Conservation (phyloP, 2,888 invertebrate species). For the Nipponacmea schrenckii region DNA sequence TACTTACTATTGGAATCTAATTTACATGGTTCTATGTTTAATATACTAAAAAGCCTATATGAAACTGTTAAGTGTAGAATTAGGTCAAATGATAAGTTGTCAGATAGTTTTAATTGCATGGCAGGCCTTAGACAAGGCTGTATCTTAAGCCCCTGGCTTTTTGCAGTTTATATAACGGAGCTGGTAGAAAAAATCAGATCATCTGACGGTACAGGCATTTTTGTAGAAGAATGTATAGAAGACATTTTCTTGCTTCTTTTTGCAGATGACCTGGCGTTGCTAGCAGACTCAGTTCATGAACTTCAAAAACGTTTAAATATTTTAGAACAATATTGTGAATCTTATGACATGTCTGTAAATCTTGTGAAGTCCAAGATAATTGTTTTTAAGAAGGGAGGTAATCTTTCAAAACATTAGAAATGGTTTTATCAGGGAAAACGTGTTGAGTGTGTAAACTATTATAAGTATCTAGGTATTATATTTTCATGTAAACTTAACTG, state of each 20-base stretch:
- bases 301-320: background rate
- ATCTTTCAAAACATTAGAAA: background rate
- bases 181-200: background rate
- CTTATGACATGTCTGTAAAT: constrained; percentile 1
- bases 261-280: background rate
- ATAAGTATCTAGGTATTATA: constrained; percentile 1
- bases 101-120: background rate
- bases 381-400: constrained; percentile 1
- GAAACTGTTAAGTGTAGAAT: background rate
- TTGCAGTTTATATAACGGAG: constrained; percentile 1
- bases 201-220: background rate
- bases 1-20: background rate
- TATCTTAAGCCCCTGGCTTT: background rate
- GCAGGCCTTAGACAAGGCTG: constrained; percentile 1
- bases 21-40: background rate
- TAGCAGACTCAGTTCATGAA: background rate
- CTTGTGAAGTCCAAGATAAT: background rate
- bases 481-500: no score
- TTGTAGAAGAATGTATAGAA: background rate
- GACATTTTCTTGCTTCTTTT: background rate
- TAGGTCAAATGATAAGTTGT: background rate
- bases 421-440: background rate
- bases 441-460: background rate
- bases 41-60: background rate
- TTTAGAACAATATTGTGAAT: constrained; percentile 2